Base-by-base conservation (phyloP, 2,113 vertebrate species). In the Casuarius casuarius region DNA sequence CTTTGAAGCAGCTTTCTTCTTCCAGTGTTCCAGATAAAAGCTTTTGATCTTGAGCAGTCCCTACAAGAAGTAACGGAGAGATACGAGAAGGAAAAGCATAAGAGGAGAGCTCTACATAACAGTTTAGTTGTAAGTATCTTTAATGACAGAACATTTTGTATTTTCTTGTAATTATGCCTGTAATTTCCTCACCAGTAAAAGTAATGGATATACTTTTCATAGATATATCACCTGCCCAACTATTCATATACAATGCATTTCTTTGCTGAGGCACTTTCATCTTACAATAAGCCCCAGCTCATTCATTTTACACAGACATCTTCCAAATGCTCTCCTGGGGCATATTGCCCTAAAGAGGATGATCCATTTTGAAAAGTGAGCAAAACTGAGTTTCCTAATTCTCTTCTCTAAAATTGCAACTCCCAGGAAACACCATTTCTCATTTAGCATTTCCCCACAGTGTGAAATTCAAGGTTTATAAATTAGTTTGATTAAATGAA, bases 71-170 rank as follows among this genome's bases (percentile, higher is more conserved):
- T 96, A 51, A 95, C 74, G 21, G 92, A 96, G 28, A 93, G 38
- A 35, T 97, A 97, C 1, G 92, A 91, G 65, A 96, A 83, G 85
- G 98, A 98, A 73, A 97, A 97, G 74, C 92, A 96, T 68, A 96
- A 84, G 78, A 97, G 96, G 72, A 95, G 76, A 78, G 70, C 65
- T 90, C 93, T 98, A 9, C 97, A 98, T 89, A 98, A 98, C 76
- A 94, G 61, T 62, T 89, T 98, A 91, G 63, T 98, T 94, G 97
- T 97, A 88, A 97, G 97, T 89, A 51, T 71, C 31, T 80, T 59
- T 83, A 76, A 90, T 58, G 44, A 51, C 18, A 74, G 18, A 92
- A 49, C 4, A 22, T 19, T 58, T 66, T 23, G 22, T 67, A 65
- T 68, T 81, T 92, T 71, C 15, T 84, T 91, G 25, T 62, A 63